phyloP scores from a whole-genome alignment of 1,140 invertebrate species.

The Augochlora pura region DNA sequence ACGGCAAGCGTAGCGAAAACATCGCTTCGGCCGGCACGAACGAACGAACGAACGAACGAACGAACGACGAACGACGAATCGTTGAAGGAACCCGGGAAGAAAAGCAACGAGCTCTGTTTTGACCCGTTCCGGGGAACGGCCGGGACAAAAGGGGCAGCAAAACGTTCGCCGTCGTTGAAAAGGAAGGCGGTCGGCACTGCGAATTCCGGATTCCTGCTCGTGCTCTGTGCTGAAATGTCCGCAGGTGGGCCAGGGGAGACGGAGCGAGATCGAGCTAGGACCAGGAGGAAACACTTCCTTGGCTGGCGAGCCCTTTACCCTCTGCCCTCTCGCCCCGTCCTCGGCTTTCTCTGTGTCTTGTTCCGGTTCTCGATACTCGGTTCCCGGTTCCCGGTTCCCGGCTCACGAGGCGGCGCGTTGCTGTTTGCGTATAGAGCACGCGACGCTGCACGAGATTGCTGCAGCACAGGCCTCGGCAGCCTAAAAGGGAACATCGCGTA shows the following conservation, averaged over 20 bases:
- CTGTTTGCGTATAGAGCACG: conserved; percentile 24
- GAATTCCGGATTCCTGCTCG: conserved; percentile 26
- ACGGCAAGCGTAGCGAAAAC: conserved; percentile 18
- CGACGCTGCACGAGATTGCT: conserved; percentile 5
- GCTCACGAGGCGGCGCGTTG: conserved; percentile 5
- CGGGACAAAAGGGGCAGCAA: conserved; percentile 45
- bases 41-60: too few species aligned
- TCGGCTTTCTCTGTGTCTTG: conserved; percentile 35
- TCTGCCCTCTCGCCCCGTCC: background rate
- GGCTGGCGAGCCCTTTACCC: conserved; percentile 7
- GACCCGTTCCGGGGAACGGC: conserved; percentile 28
- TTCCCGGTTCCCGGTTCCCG: conserved; percentile 25
- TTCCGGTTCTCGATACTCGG: too few species aligned
- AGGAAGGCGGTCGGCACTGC: conserved; percentile 19
- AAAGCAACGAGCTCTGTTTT: conserved; percentile 26
- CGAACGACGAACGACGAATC: background rate
- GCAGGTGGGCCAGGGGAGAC: conserved; percentile 1
- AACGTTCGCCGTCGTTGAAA: conserved; percentile 35
- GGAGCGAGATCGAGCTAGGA: conserved; percentile 57
- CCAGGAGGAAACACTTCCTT: conserved; percentile 65
- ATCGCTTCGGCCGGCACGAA: background rate
- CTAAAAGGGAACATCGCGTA: conserved; percentile 7
- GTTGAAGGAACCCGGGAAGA: conserved; percentile 16
- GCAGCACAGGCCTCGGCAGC: background rate
- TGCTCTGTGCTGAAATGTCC: conserved; percentile 11